phyloP scores from a whole-genome alignment of 1,140 invertebrate genomes.

The Muscidifurax raptorellus region DNA sequence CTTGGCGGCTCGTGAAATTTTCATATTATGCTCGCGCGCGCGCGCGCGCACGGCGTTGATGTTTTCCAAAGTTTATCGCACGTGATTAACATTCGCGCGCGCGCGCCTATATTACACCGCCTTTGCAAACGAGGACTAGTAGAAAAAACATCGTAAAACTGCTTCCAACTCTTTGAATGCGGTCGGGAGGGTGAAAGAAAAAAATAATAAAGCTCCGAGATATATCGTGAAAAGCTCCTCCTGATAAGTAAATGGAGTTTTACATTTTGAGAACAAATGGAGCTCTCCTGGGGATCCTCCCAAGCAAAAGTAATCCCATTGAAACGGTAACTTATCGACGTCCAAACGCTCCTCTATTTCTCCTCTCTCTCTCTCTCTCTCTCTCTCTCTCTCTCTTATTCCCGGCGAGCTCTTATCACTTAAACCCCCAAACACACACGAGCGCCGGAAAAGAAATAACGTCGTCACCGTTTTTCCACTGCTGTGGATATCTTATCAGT shows the following conservation, averaged over 20 bases:
- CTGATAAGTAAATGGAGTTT: constrained; percentile 51
- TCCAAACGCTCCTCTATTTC: constrained; percentile 18
- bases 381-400: neutral
- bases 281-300: constrained; percentile 36
- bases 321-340: constrained; percentile 52
- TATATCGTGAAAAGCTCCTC: constrained; percentile 33
- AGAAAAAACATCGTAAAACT: neutral
- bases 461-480: constrained; percentile 13
- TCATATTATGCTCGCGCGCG: neutral
- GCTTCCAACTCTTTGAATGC: neutral
- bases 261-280: constrained; percentile 52
- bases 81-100: constrained; percentile 29
- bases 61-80: constrained; percentile 25
- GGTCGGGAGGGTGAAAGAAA: neutral
- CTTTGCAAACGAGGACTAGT: neutral
- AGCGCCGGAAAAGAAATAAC: neutral
- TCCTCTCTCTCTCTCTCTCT: neutral
- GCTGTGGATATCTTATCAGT: neutral
- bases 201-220: constrained; percentile 19
- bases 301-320: constrained; percentile 51
- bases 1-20: constrained; percentile 39
- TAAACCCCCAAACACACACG: constrained; percentile 17
- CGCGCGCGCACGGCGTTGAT: neutral
- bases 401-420: neutral
- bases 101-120: neutral